Conservation (phyloP, 1,140 invertebrate genomes). For the Ostrea edulis region DNA sequence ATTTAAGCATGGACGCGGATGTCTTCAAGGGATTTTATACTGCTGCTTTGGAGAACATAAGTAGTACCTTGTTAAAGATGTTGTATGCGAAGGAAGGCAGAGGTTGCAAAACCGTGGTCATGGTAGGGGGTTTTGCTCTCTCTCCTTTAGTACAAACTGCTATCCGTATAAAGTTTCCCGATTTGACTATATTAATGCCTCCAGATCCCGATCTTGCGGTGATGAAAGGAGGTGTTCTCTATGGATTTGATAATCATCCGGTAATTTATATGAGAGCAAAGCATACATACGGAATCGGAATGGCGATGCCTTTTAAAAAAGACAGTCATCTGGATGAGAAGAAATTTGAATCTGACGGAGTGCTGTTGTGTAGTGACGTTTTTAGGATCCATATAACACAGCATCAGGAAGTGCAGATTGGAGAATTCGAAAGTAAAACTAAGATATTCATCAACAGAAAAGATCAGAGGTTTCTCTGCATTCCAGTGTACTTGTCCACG, state of each 20-base stretch:
- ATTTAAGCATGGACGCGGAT: conserved; percentile 52
- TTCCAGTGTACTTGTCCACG: conserved; percentile 54
- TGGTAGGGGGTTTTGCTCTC: conserved; percentile 58
- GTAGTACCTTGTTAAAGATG: conserved; percentile 48
- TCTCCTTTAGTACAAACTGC: conserved; percentile 47
- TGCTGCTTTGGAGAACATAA: conserved; percentile 48
- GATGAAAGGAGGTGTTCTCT: conserved; percentile 58
- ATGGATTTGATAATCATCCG: conserved; percentile 44
- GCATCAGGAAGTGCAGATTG: conserved; percentile 48
- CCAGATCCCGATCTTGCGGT: conserved; percentile 55
- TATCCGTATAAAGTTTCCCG: conserved; percentile 55
- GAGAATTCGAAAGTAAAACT: conserved; percentile 47
- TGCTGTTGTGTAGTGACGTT: conserved; percentile 47
- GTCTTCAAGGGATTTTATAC: conserved; percentile 52
- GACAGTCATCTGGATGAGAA: conserved; percentile 53
- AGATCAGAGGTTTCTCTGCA: conserved; percentile 48
- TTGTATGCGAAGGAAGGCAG: conserved; percentile 43
- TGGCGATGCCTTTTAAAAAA: conserved; percentile 52
- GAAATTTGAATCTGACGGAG: conserved; percentile 48
- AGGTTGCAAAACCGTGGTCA: conserved; percentile 50
- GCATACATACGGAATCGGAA: conserved; percentile 53
- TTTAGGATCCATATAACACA: conserved; percentile 50
- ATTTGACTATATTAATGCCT: conserved; percentile 57
- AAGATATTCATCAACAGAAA: conserved; percentile 47
- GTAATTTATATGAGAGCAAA: conserved; percentile 54